Conservation (phyloP, 2,797 vertebrate species). For the Catharus ustulatus region DNA sequence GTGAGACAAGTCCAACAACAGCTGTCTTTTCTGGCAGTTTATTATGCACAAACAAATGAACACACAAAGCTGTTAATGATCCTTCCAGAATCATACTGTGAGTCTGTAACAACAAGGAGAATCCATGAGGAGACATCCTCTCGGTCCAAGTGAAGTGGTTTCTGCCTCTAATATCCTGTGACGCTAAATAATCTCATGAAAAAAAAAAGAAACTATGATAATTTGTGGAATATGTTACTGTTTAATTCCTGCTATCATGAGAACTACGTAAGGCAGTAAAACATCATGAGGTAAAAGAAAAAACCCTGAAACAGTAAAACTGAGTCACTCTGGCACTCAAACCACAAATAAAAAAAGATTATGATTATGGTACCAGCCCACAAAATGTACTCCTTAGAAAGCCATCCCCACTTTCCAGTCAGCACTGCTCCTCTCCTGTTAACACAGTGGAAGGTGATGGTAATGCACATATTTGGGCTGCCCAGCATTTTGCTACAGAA, state of each 20-base stretch:
- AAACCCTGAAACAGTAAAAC: background rate
- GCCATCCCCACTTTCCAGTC: background rate
- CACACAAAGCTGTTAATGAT: background rate
- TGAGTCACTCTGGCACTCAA: conserved; percentile 4
- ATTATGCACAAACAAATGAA: background rate
- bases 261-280: background rate
- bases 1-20: background rate
- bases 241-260: background rate
- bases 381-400: background rate
- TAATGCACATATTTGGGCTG: background rate
- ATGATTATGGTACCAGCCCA: background rate
- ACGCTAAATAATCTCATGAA: background rate
- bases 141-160: background rate
- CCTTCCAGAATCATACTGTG: background rate
- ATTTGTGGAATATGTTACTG: background rate
- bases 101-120: background rate
- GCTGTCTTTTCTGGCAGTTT: background rate
- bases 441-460: background rate
- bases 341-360: background rate
- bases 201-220: background rate
- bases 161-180: background rate
- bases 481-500: background rate
- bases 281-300: background rate
- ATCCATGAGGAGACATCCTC: background rate
- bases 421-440: background rate